Base-by-base conservation (phyloP, 2,888 invertebrate genomes). In the Eristalis tenax region DNA sequence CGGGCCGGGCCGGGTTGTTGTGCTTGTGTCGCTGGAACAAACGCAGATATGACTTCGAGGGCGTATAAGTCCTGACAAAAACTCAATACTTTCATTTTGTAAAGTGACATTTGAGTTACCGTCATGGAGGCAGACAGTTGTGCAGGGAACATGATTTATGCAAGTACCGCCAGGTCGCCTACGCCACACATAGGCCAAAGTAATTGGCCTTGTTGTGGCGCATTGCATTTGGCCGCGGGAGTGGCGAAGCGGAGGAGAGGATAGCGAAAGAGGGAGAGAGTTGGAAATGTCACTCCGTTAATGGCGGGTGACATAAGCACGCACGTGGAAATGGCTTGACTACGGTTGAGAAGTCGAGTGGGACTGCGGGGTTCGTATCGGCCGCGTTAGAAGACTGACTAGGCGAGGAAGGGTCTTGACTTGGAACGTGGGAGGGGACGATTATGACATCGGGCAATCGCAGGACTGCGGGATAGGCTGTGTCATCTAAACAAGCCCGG, bases 71-170 rank as follows among this genome's bases (percentile, higher is more conserved):
- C 82, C 66, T 75, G 23, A 23, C 23, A 59, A 38, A 28, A 56
- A 74, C 82, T 74, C 74, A 77, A 18, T 77, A 77, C 85, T 74
- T 77, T 66, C 78, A 73, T 61, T 70, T 71, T 74, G 38, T 75
- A 78, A 77, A 71, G 82, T 86, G 86, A 79, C 86, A 86, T 82
- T 86, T 83, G 68, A 86, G 74, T 78, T 86, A 38, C 74, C 38
- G 74, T 75, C 63, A 69, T 66, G 35, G 22, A 57, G 26, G 70
- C 4, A 59, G 23, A 28, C 5, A 26, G 10, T n/a, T 35, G 35
- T 26, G 38, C 11, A 10, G 38, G 63, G 73, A 57, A 77, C 80
- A 77, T 76, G 69, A 82, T 74, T 86, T 76, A n/a, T n/a, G n/a
- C n/a, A 81, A 81, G 81, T 81, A 70, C 56, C 77, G 61, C 70